phyloP scores from a whole-genome alignment of 2,113 vertebrate species.

The Mesitornis unicolor region DNA sequence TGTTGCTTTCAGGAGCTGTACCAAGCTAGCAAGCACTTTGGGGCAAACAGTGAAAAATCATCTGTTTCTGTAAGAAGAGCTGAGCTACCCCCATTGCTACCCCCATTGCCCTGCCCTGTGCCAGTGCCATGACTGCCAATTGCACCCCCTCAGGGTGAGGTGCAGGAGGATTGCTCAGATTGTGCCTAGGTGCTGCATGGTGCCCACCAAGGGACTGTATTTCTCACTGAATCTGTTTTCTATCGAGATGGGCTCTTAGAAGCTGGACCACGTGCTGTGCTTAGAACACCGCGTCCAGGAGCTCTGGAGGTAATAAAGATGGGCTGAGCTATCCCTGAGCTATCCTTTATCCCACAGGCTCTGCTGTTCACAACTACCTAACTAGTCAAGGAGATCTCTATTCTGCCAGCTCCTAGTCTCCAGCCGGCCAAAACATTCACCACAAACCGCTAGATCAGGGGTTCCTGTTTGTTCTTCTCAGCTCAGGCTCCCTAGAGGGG shows the following conservation, averaged over 20 bases:
- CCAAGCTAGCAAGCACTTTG: not conserved
- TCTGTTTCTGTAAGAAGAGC: not conserved
- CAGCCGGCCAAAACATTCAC: not conserved
- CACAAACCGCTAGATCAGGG: not conserved
- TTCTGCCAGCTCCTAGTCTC: not conserved
- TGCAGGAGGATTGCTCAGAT: not conserved
- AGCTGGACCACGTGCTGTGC: not conserved
- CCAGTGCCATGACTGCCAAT: accelerated
- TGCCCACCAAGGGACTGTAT: not conserved
- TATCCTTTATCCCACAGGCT: not conserved
- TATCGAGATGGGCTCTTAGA: not conserved
- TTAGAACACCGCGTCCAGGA: not conserved
- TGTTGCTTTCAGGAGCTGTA: not conserved
- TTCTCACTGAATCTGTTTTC: not conserved
- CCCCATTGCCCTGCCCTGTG: not conserved
- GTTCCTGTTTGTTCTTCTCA: not conserved
- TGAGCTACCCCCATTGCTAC: not conserved
- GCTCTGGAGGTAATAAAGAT: not conserved
- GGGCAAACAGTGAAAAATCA: not conserved
- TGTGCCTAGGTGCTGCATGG: not conserved
- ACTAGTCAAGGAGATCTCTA: not conserved
- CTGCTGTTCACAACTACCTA: not conserved
- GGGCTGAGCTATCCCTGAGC: not conserved
- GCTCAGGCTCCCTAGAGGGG: not conserved
- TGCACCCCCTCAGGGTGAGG: accelerated